phyloP scores from a whole-genome alignment of 2,888 invertebrate genomes.

The Heliothis peltigera region DNA sequence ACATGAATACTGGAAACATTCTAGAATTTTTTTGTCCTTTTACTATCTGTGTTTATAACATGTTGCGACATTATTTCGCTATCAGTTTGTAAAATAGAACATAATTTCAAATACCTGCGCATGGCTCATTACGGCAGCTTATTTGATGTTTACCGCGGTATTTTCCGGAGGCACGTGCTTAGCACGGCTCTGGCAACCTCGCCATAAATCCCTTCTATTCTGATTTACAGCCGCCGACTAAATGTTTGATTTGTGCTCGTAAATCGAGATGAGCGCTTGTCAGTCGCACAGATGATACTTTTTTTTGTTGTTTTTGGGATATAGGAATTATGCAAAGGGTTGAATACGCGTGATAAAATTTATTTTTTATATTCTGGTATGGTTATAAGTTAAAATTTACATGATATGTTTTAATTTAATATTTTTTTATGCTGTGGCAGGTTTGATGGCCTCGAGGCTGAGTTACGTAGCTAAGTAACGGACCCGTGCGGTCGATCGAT shows the following conservation, averaged over 20 bases:
- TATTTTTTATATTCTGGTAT: neutral
- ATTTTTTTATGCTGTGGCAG: too few relatives aligned
- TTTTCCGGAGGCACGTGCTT: conserved; percentile 73
- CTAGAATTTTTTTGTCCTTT: too few relatives aligned
- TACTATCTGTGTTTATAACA: neutral
- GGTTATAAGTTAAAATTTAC: too few relatives aligned
- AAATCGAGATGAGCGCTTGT: conserved; percentile 88
- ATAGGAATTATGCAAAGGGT: conserved; percentile 25
- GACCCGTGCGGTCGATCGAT: too few relatives aligned
- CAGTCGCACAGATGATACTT: conserved; percentile 78
- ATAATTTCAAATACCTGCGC: conserved; percentile 2
- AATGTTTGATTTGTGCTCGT: conserved; percentile 88
- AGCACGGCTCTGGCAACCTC: conserved; percentile 71
- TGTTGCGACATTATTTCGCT: neutral
- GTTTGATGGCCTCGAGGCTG: too few relatives aligned
- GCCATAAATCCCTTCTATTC: conserved; percentile 84
- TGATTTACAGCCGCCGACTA: conserved; percentile 87
- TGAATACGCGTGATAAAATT: neutral
- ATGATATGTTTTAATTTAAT: too few relatives aligned
- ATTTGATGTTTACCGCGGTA: conserved; percentile 58
- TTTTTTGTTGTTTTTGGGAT: conserved; percentile 55
- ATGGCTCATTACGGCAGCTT: conserved; percentile 42
- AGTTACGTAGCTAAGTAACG: too few relatives aligned
- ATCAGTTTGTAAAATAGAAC: neutral
- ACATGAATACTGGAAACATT: neutral